These are phyloP conservation scores for Theonella swinhoei DNA, from an alignment of 37 sponge, comb jelly and placozoan genomes.

Conservation along the genomic window DNA sequence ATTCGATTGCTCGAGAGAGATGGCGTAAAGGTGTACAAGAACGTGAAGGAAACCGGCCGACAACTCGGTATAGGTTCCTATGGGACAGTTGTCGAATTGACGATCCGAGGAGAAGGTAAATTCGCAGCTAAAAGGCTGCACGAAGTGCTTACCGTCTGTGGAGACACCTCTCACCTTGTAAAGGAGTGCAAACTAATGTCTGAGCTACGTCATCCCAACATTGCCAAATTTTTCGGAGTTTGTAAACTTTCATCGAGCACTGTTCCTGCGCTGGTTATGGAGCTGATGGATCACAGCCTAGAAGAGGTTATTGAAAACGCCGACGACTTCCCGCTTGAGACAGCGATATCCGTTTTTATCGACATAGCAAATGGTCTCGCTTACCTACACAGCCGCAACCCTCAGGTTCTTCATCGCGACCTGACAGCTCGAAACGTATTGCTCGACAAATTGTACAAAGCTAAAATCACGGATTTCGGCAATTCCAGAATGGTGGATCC, in stretches of 20 bases:
- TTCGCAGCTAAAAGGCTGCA: not conserved
- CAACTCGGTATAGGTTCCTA: not conserved
- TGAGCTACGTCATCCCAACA: not conserved
- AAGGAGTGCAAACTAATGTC: conserved; percentile 5
- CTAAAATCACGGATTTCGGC: conserved; percentile 58
- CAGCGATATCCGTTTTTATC: conserved; percentile 11
- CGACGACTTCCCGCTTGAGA: not conserved
- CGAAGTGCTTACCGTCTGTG: not conserved
- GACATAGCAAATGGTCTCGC: conserved; percentile 37
- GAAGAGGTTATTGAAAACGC: not conserved
- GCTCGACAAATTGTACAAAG: conserved; percentile 6
- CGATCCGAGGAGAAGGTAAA: not conserved
- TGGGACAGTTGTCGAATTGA: not conserved
- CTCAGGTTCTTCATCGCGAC: conserved; percentile 41
- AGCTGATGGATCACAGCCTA: not conserved
- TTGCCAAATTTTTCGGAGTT: conserved; percentile 5
- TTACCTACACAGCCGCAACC: conserved; percentile 37
- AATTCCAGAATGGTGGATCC: conserved; percentile 12
- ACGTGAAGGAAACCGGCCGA: not conserved
- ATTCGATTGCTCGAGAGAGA: not conserved
- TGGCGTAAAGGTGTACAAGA: not conserved
- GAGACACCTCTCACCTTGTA: not conserved
- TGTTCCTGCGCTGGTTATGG: not conserved
- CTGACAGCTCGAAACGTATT: conserved; percentile 47
- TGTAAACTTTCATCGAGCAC: not conserved